These are phyloP conservation scores for Neosilurus mollespiculum DNA, from an alignment of 2,797 vertebrate species.

Conservation along the genomic window DNA sequence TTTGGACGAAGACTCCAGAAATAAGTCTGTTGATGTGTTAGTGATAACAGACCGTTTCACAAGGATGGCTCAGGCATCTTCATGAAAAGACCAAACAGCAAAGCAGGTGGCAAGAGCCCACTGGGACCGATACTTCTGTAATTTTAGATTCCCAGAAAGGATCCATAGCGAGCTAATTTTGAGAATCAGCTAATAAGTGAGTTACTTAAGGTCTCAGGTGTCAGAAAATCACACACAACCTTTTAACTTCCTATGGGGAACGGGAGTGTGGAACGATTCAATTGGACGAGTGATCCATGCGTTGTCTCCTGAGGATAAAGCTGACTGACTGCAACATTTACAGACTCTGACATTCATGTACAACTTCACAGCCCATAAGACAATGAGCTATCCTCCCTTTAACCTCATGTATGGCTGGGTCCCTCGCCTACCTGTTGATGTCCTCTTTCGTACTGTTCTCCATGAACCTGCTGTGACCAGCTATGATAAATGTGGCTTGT, in stretches of 20 bases:
- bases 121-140: too few species aligned
- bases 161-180: background rate
- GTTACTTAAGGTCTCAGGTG: too few species aligned
- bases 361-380: background rate
- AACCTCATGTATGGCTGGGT: background rate
- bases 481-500: background rate
- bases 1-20: background rate
- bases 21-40: background rate
- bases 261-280: background rate
- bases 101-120: too few species aligned
- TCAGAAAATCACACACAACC: too few species aligned
- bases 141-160: too few species aligned
- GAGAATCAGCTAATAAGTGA: background rate
- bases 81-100: background rate
- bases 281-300: background rate
- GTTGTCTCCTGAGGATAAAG: background rate
- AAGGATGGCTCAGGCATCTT: too few species aligned
- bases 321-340: background rate
- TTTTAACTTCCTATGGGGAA: background rate
- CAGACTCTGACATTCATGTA: background rate
- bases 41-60: too few species aligned
- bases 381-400: background rate
- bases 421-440: background rate
- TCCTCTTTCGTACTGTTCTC: slow-evolving; percentile 9
- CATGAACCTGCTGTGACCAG: too few species aligned